Conservation (phyloP, 2,113 vertebrate genomes). For the Cynopterus brachyotis region DNA sequence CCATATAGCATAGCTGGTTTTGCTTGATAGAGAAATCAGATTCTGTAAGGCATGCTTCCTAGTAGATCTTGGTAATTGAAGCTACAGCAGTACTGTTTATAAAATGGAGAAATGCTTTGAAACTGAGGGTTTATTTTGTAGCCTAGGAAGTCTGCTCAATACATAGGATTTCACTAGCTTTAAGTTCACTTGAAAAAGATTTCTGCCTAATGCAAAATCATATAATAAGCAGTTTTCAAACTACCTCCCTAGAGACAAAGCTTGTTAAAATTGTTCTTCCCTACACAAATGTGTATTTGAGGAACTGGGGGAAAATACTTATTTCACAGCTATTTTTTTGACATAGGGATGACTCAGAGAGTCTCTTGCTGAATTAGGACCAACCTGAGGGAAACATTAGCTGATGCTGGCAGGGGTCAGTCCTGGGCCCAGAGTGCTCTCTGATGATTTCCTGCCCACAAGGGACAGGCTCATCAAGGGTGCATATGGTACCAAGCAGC, state of each 20-base stretch:
- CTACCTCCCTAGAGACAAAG: neutral
- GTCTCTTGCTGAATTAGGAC: neutral
- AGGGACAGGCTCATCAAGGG: neutral
- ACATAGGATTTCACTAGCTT: neutral
- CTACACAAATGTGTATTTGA: slow-evolving; percentile 42
- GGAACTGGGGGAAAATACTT: neutral
- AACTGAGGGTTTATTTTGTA: neutral
- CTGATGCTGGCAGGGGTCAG: neutral
- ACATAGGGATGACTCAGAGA: neutral
- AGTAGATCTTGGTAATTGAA: neutral
- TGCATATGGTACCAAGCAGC: neutral
- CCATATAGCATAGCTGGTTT: neutral
- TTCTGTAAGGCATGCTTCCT: neutral
- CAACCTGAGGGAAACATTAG: neutral
- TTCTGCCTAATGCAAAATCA: slow-evolving; percentile 40
- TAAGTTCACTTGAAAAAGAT: slow-evolving; percentile 27
- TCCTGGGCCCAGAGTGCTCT: neutral
- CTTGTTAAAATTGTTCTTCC: slow-evolving; percentile 46
- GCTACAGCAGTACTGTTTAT: neutral
- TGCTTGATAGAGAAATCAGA: neutral
- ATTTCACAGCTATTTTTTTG: neutral
- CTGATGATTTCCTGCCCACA: neutral
- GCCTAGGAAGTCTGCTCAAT: neutral
- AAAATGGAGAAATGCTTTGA: neutral
- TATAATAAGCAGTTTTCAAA: slow-evolving; percentile 43